Base-by-base conservation (phyloP, 1,140 invertebrate species). In the Drosophila teissieri region DNA sequence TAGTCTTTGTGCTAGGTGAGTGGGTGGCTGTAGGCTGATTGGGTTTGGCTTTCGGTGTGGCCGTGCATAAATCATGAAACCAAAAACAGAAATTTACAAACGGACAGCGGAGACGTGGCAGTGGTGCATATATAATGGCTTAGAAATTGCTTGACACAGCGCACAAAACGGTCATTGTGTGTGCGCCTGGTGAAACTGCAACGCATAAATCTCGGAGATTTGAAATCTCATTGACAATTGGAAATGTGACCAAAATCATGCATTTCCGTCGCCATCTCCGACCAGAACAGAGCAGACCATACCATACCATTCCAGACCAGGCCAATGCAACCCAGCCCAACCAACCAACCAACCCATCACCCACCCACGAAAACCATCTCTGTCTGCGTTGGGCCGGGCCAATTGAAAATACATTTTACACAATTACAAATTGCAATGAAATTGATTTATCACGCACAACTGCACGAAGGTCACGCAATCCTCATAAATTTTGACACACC, bases 351-450 rank as follows among this genome's bases (percentile, higher is more conserved):
- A 12, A 15, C 1, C 4, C 0, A 7, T 22, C 7, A 8, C 45
- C 17, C 40, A 44, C 15, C 6, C 8, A 44, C 27, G 17, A 37
- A 37, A 24, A 17, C 22, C 10, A 24, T 14, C 19, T 19, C 27
- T 44, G n/a, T 27, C 12, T 22, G 49, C 54, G 37, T 15, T 51
- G 58, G 39, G 31, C 54, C 49, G 44, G 46, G 57, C 75, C 85
- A 88, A 88, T 88, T 88, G 83, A 88, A 88, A 88, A 88, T 82
- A 88, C 83, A 88, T 88, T 88, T 88, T 88, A 88, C 83, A 88
- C 83, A 88, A 88, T 88, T 86, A 88, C 83, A 88, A 88, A 88
- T 88, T 88, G 83, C 83, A 86, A 86, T 86, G 83, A 76, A 88
- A 88, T 88, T 88, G 83, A 88, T 88, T 88, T 88, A 88, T 88